These are phyloP conservation scores for Psylliodes chrysocephalus DNA, from an alignment of 2,888 invertebrate genomes.

Conservation along the genomic window DNA sequence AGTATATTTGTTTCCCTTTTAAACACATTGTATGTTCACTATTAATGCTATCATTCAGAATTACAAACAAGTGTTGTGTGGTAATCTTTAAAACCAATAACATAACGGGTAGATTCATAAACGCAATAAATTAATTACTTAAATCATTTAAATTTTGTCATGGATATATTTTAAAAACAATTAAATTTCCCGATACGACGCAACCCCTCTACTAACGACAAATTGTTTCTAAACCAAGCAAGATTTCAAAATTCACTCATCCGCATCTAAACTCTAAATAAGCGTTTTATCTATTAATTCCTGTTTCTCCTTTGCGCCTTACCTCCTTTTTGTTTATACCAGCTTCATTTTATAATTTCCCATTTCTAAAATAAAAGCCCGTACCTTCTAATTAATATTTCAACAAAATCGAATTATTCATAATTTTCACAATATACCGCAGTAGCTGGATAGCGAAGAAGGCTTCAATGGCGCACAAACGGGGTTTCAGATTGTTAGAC, in stretches of 20 bases:
- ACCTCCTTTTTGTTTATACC: constrained; percentile 1
- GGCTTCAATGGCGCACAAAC: neutral
- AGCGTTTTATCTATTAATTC: neutral
- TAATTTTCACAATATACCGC: constrained; percentile 11
- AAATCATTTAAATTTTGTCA: too few species aligned
- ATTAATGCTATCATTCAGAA: too few species aligned
- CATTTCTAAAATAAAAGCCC: constrained; percentile 14
- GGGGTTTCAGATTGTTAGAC: neutral
- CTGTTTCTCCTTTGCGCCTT: neutral
- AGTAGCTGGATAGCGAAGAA: neutral
- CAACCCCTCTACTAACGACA: too few species aligned
- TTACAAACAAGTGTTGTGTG: too few species aligned
- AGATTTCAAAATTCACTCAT: neutral
- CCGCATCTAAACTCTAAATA: neutral
- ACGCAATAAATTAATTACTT: too few species aligned
- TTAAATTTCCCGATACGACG: too few species aligned
- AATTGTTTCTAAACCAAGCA: too few species aligned
- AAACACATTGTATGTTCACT: too few species aligned
- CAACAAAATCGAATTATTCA: constrained; percentile 20
- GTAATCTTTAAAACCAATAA: too few species aligned
- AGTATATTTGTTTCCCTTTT: too few species aligned
- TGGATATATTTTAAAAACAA: too few species aligned
- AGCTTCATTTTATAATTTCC: neutral
- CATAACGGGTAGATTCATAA: too few species aligned
- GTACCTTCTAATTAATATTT: constrained; percentile 15